Percentiles rank a stretch among this genome's conserved stretches.
phyloP scores from a whole-genome alignment of 1,140 invertebrate species.

The Drosophila bocqueti region DNA sequence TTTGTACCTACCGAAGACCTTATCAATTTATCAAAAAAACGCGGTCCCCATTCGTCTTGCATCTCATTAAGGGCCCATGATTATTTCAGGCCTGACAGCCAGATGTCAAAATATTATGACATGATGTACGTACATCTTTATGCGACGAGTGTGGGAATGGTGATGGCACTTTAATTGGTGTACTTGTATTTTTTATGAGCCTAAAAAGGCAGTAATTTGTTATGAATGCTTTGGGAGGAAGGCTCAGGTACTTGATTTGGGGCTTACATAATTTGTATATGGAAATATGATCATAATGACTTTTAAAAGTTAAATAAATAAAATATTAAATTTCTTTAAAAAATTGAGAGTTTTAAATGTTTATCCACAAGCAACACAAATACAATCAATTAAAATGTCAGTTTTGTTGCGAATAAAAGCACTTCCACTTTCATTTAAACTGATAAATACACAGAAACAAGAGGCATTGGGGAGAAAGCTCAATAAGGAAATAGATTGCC shows the following conservation, averaged over 20 bases:
- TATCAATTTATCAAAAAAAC: constrained; percentile 75
- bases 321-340: background rate
- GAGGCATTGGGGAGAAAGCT: constrained; percentile 8
- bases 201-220: background rate
- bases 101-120: constrained; percentile 49
- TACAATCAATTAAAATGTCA: background rate
- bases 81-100: constrained; percentile 32
- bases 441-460: constrained; percentile 13
- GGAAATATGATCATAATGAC: background rate
- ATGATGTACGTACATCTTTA: constrained; percentile 42
- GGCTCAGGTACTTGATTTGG: background rate
- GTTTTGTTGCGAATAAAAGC: background rate
- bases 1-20: constrained; percentile 62
- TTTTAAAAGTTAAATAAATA: background rate
- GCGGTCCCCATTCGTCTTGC: constrained; percentile 55
- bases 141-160: constrained; percentile 20
- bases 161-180: constrained; percentile 24
- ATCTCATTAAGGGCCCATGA: constrained; percentile 61
- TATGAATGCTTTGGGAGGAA: background rate
- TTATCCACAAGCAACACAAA: background rate
- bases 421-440: background rate
- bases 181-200: constrained; percentile 1
- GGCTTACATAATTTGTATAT: background rate
- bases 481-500: constrained; percentile 24
- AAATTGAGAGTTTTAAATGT: background rate